These are phyloP conservation scores for Gobius niger DNA, from an alignment of 2,113 vertebrate genomes.

Conservation along the genomic window DNA sequence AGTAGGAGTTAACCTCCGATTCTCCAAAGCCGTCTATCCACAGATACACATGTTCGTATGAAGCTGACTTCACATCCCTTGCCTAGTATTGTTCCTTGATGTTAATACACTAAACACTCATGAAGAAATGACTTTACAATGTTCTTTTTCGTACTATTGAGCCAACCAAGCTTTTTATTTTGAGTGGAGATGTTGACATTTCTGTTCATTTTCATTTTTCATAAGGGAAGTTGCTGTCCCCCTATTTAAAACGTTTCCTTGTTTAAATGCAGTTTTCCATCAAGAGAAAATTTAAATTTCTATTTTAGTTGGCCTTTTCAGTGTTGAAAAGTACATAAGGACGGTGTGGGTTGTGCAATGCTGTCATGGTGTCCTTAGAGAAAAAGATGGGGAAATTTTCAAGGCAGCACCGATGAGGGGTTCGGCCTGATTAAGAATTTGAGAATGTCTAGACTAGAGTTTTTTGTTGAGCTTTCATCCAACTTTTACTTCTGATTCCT, in stretches of 20 bases:
- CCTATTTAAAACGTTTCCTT: too few species aligned
- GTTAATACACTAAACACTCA: slow-evolving; percentile 10
- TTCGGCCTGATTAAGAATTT: slow-evolving; percentile 11
- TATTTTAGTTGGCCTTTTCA: slow-evolving; percentile 16
- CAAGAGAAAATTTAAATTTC: too few species aligned
- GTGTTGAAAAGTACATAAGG: slow-evolving; percentile 18
- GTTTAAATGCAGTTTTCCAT: slow-evolving; percentile 4
- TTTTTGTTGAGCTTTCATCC: slow-evolving; percentile 22
- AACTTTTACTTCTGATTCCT: slow-evolving; percentile 16
- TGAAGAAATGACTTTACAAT: slow-evolving; percentile 13
- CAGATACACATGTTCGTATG: slow-evolving; percentile 20
- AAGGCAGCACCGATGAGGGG: neutral
- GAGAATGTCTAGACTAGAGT: slow-evolving; percentile 28
- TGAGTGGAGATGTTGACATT: slow-evolving; percentile 2
- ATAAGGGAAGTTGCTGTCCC: neutral
- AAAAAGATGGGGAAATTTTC: slow-evolving; percentile 6
- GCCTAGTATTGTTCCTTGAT: slow-evolving; percentile 18
- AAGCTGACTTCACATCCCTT: slow-evolving; percentile 17
- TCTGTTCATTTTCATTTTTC: slow-evolving; percentile 29
- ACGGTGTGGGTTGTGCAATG: slow-evolving; percentile 61
- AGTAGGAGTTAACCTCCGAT: slow-evolving; percentile 65
- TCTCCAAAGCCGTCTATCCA: slow-evolving; percentile 52
- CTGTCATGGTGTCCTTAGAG: slow-evolving; percentile 24
- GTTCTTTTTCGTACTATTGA: slow-evolving; percentile 17
- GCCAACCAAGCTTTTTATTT: slow-evolving; percentile 29